These are phyloP conservation scores for Spilosoma lubricipeda DNA, from an alignment of 2,888 invertebrate genomes.

Conservation along the genomic window DNA sequence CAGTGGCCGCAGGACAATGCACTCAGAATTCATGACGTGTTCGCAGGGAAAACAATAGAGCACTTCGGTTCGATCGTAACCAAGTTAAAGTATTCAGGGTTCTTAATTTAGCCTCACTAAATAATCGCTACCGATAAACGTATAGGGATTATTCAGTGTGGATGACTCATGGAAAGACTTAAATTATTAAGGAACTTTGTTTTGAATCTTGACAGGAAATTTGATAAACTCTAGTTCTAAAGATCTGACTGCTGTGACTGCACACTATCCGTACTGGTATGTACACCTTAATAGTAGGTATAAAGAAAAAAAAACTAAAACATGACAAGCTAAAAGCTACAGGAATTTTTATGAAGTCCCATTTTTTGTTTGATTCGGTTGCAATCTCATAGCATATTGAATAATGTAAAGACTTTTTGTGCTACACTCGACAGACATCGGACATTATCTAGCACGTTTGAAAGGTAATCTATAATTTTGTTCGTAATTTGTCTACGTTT, in stretches of 20 bases:
- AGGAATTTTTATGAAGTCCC: not conserved
- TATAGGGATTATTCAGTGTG: too few relatives aligned
- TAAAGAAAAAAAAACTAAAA: not conserved
- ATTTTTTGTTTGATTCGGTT: not conserved
- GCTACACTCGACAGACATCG: not conserved
- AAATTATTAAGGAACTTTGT: conserved; percentile 11
- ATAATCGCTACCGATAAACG: conserved; percentile 14
- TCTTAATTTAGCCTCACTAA: conserved; percentile 31
- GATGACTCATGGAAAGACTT: not conserved
- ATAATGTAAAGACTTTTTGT: not conserved
- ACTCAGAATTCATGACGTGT: conserved; percentile 68
- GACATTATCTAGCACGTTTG: not conserved
- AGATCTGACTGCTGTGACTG: not conserved
- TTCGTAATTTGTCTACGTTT: not conserved
- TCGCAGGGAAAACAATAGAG: conserved; percentile 68
- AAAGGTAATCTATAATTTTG: not conserved
- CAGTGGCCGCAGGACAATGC: conserved; percentile 66
- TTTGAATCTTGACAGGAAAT: not conserved
- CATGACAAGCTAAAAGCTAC: not conserved
- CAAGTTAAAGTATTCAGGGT: conserved; percentile 51
- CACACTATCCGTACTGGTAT: not conserved
- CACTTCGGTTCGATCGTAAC: conserved; percentile 57
- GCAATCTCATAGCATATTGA: not conserved
- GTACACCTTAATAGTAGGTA: not conserved
- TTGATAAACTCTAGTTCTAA: not conserved